Base-by-base conservation (phyloP, 2,113 vertebrate genomes). In the Chaetodon auriga region DNA sequence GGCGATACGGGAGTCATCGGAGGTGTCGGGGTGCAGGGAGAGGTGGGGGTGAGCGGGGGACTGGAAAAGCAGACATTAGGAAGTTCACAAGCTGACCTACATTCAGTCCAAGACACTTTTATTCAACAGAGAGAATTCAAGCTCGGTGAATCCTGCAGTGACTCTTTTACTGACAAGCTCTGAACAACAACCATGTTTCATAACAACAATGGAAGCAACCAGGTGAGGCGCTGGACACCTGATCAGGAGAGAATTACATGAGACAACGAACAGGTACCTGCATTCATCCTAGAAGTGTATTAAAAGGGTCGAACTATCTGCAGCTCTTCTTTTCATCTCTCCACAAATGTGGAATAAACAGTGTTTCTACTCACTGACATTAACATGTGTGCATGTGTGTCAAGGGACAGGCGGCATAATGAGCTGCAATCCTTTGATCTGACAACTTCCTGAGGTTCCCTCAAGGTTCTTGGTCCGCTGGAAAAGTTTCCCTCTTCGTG, bases 21-120 rank as follows among this genome's bases (percentile, higher is more conserved):
- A 0, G 96, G 96, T 43, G 93, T 64, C 5, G 96, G 96, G 30
- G 93, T 89, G 35, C 77, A 72, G 0, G 96, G 96, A 35, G 96
- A 96, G 0, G 84, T 78, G 2, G 97, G 97, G 15, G 96, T 97
- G 65, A 94, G 81, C 0, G 97, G 96, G 43, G 95, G 95, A 51
- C 94, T 95, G 78, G 83, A 92, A 65, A 49, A 43, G 16, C 5
- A 65, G 30, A 46, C 25, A n/a, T 36, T 73, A 43, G 68, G 48
- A 69, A 55, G 3, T 66, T 38, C 48, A 16, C 45, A 71, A 41
- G 41, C 36, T 62, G 63, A 78, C 75, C 75, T 64, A 43, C 75
- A 82, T 82, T 75, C 64, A 49, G 75, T 25, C 16, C 35, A 10
- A 78, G 55, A 35, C 53, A 65, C 82, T 73, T 82, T 35, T 7